Base-by-base conservation (phyloP, 2,797 vertebrate species). In the Pseudomugil tenellus region DNA sequence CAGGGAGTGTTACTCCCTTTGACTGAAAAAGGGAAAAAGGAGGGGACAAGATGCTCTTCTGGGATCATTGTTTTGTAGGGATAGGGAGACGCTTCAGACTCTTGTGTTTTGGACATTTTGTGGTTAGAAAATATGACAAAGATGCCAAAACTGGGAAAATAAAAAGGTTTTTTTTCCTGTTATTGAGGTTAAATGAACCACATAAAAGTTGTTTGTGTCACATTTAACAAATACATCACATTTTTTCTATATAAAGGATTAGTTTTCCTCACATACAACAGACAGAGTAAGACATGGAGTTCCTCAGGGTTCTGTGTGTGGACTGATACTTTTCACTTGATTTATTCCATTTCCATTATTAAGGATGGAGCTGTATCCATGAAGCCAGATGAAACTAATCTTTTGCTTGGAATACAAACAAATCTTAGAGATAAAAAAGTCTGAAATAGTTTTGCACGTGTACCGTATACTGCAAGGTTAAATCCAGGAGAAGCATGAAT, bases 1-100 rank as follows among this genome's bases (percentile, higher is more conserved):
- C 80, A 72, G 74, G 25, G 74, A 63, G 71, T 57, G 82, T 76
- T 78, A 79, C 81, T 88, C 80, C 81, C 81, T 86, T 63, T 65
- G 55, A 86, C 67, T 81, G 55, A 57, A 13, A 28, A 41, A 25
- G 70, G 58, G 76, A 46, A 32, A 52, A 74, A 66, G 51, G 71
- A 67, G 46, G 41, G 48, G 70, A 72, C 53, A 17, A 28, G 70
- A 59, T 69, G 19, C 67, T 80, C 62, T 62, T 64, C 61, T 0
- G 11, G 58, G 53, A 61, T 37, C 26, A 32, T 4, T 25, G 49
- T 23, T 49, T 63, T 48, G 56, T 31, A 2, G 28, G 10, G 17
- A 34, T 19, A n/a, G 2, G 21, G 8, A 46, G 23, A 39, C 46
- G 48, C 28, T 39, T 56, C 19, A 49, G 10, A 5, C 28, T 19